Evolutionary conservation across 2,888 invertebrate genomes (phyloP).

Genomic region (Macrophya annulata): DNA sequence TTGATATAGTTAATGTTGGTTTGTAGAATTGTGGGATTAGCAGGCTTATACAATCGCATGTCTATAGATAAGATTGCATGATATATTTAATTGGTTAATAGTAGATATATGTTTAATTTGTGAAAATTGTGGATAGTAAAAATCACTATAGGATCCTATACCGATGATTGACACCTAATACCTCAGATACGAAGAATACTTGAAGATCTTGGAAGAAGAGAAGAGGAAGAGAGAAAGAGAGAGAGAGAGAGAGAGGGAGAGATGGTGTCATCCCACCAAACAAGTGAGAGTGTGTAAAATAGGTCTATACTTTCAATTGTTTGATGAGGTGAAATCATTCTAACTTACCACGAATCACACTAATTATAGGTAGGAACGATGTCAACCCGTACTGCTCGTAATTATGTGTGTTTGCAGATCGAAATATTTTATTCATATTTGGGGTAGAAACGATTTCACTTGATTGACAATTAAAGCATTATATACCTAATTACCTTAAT

Average conservation of each 20-base stretch:
- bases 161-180: slow-evolving; percentile 9
- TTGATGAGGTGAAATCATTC: slow-evolving; percentile 80
- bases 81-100: neutral
- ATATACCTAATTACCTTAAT: slow-evolving; percentile 43
- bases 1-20: neutral
- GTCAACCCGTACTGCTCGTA: slow-evolving; percentile 50
- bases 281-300: slow-evolving; percentile 80
- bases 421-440: slow-evolving; percentile 55
- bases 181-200: slow-evolving; percentile 28
- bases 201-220: slow-evolving; percentile 30
- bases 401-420: slow-evolving; percentile 45
- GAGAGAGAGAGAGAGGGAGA: slow-evolving; percentile 61
- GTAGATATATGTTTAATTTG: neutral
- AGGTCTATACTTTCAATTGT: slow-evolving; percentile 80
- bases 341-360: slow-evolving; percentile 57
- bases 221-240: slow-evolving; percentile 49
- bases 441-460: slow-evolving; percentile 69
- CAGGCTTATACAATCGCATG: neutral
- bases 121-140: neutral
- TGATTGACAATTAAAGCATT: slow-evolving; percentile 70
- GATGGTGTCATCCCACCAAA: slow-evolving; percentile 79
- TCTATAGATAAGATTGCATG: neutral
- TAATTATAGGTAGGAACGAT: slow-evolving; percentile 45
- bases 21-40: neutral
- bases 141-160: slow-evolving; percentile 8